These are phyloP conservation scores for Thaleichthys pacificus DNA, from an alignment of 2,797 vertebrate genomes.

Conservation along the genomic window DNA sequence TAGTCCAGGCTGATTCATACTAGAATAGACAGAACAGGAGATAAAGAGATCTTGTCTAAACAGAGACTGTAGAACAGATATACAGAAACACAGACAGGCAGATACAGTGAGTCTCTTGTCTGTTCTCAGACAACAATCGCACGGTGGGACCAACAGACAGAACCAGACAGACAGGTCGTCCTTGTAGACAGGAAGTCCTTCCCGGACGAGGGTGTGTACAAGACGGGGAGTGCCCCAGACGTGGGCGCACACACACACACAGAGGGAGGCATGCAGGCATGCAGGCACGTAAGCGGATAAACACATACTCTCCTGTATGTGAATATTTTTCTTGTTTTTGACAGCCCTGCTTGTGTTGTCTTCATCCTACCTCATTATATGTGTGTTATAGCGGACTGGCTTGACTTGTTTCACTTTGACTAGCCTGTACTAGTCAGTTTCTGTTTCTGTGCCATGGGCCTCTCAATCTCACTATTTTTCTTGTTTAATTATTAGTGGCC, in stretches of 20 bases:
- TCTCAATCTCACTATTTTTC: background rate
- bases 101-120: constrained; percentile 7
- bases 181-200: constrained; percentile 40
- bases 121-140: constrained; percentile 23
- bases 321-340: too few species aligned
- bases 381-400: background rate
- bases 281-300: constrained; percentile 6
- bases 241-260: constrained; percentile 37
- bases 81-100: background rate
- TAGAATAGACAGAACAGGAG: constrained; percentile 20
- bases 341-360: too few species aligned
- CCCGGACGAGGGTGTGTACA: constrained; percentile 34
- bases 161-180: constrained; percentile 65
- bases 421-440: background rate
- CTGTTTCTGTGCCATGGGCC: too few species aligned
- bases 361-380: too few species aligned
- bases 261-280: constrained; percentile 6
- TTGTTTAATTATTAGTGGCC: too few species aligned
- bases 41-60: constrained; percentile 49
- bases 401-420: background rate
- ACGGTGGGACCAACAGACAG: constrained; percentile 26
- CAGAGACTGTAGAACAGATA: constrained; percentile 28
- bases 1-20: constrained; percentile 51
- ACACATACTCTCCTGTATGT: constrained; percentile 7
- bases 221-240: constrained; percentile 25